Conservation (phyloP, 2,797 vertebrate genomes). For the Forpus xanthops region DNA sequence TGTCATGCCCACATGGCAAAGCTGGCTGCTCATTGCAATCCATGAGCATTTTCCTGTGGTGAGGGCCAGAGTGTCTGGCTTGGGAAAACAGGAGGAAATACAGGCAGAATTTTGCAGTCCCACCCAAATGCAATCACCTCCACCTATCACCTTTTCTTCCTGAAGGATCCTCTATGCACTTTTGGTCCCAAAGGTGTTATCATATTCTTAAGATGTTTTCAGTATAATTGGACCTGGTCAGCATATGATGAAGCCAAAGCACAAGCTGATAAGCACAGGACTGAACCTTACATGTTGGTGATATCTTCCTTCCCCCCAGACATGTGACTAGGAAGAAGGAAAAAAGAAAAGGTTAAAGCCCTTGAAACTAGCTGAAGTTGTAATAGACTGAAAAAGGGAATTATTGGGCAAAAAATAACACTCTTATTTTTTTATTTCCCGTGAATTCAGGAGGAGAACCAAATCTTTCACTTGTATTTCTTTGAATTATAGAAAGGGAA, state of each 20-base stretch:
- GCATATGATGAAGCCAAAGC: not conserved
- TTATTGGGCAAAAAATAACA: fast-evolving
- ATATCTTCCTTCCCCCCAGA: not conserved
- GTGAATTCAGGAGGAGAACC: not conserved
- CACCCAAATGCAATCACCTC: not conserved
- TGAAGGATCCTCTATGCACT: not conserved
- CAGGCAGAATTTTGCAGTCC: not conserved
- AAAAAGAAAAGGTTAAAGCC: not conserved
- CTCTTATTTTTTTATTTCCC: not conserved
- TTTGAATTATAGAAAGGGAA: not conserved
- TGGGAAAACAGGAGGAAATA: not conserved
- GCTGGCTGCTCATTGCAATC: not conserved
- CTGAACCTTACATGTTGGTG: fast-evolving
- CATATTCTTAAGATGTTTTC: not conserved
- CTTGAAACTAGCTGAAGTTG: not conserved
- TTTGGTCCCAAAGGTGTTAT: fast-evolving
- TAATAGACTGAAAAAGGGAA: not conserved
- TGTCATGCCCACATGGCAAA: not conserved
- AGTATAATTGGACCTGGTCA: not conserved
- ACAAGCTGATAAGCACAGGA: not conserved
- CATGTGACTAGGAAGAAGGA: not conserved
- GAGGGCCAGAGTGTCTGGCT: not conserved
- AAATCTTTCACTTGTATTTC: not conserved
- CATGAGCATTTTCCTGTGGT: not conserved
- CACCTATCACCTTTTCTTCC: not conserved